phyloP scores from a whole-genome alignment of 2,888 invertebrate species.

The Tinea trinotella region DNA sequence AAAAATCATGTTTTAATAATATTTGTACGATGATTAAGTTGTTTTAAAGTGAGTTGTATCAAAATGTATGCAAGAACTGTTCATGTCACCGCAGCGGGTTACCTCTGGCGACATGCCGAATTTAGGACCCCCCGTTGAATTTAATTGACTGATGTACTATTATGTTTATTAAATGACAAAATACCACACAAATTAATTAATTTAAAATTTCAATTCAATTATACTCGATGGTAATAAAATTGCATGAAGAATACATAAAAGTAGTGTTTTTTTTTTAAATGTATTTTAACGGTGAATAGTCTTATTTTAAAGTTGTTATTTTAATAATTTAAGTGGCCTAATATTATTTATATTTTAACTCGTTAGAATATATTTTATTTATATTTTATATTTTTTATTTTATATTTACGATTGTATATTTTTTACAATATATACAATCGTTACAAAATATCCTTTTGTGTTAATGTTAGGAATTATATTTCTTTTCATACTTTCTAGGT shows the following conservation, averaged over 20 bases:
- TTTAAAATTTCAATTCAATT: neutral
- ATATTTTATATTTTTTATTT: too few relatives aligned
- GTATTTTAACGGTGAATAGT: too few relatives aligned
- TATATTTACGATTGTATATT: too few relatives aligned
- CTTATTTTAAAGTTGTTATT: too few relatives aligned
- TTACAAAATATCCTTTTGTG: too few relatives aligned
- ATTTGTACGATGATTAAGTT: slow-evolving; percentile 25
- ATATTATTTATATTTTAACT: too few relatives aligned
- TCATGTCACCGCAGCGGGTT: slow-evolving; percentile 38
- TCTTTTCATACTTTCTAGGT: too few relatives aligned
- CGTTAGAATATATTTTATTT: too few relatives aligned
- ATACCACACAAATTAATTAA: slow-evolving; percentile 46
- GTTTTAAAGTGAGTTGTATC: slow-evolving; percentile 29
- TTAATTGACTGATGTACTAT: slow-evolving; percentile 16
- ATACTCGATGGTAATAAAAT: neutral
- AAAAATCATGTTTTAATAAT: slow-evolving; percentile 14
- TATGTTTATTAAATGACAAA: slow-evolving; percentile 34
- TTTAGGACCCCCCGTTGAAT: slow-evolving; percentile 31
- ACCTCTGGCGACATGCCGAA: slow-evolving; percentile 33
- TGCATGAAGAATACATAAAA: neutral
- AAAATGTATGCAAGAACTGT: slow-evolving; percentile 20
- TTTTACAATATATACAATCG: too few relatives aligned
- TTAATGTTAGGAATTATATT: too few relatives aligned
- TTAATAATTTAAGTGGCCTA: too few relatives aligned
- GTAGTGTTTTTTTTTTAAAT: neutral